Base-by-base conservation (phyloP, 2,888 invertebrate genomes). In the Drosophila meridiana region DNA sequence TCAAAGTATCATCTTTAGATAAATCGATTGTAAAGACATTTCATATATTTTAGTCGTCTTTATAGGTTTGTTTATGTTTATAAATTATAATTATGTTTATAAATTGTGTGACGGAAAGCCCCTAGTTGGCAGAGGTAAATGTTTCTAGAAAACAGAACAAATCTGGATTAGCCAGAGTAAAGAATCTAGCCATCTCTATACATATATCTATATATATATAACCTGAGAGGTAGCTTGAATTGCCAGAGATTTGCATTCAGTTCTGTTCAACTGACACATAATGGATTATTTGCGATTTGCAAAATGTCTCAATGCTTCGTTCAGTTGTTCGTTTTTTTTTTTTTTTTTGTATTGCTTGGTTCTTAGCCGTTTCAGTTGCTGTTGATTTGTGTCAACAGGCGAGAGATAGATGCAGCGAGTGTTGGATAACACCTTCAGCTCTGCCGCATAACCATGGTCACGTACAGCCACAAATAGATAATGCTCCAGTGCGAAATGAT, bases 361-460 rank as follows among this genome's bases (percentile, higher is more conserved):
- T 38, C 26, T 53, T 36, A 26, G 34, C 13, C 26, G 20, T 32
- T 52, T 20, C 52, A 5, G 13, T 34, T 26, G 20, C 26, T 43
- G 63, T 61, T 59, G 73, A 73, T 68, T 67, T 76, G 64, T 56
- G 61, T 73, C 64, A 68, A 61, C 40, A 73, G 47, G 36, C 40
- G 42, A 30, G 11, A 52, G 50, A 11, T 52, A 8, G 30, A 30
- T 52, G 60, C 40, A 45, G 38, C 28, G 28, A 11, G 43, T 60
- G 48, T 47, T 30, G 48, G 60, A 34, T 28, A 50, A 50, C 65
- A 65, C 65, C 42, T 65, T 52, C 42, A 50, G 42, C 36, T 61
- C 34, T 11, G 61, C 20, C 50, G 13, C 42, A 50, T 52, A 61
- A 43, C 30, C 34, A 42, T 26, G 43, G 62, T 52, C 65, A 66